Base-by-base conservation (phyloP, 2,113 vertebrate genomes). In the Apodemus speciosus region DNA sequence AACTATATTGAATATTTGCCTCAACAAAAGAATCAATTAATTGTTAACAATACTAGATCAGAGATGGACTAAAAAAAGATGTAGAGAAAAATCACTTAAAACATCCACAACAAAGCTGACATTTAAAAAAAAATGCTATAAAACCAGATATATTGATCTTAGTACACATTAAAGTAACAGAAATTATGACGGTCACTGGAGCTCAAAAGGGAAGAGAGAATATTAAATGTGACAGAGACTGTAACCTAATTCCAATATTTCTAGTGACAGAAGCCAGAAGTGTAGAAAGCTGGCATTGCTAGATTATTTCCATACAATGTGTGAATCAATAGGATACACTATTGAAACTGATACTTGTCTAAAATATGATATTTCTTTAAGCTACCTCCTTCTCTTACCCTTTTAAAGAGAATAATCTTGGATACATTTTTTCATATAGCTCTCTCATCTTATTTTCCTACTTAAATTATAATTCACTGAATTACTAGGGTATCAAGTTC, bases 111-210 rank as follows among this genome's bases (percentile, higher is more conserved):
- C 25, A 79, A 66, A 40, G 56, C 71, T 62, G 11, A 76, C 76
- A 38, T 46, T 77, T 58, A 16, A 23, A 38, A 75, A 87, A 75
- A 51, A 89, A n/a, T 49, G 1, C 40, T 46, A 38, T 43, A 9
- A 92, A 95, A 69, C 2, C 62, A 49, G 27, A 80, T 69, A 62
- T 38, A 89, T 89, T 94, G 58, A 86, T 69, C 73, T 3, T n/a
- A 86, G 21, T 23, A 62, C 49, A 20, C 35, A 75, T 89, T 53
- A 69, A 75, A 32, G 3, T 4, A 64, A 94, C 62, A 86, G 7
- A 51, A 13, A 53, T 80, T 85, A 85, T 88, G 25, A 80, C 64
- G 35, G 46, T 43, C 49, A 85, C 71, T 80, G 6, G 27, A 21
- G 68, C 43, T 43, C 71, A 79, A 58, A 84, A 83, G 56, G 4